phyloP scores from a whole-genome alignment of 2,888 invertebrate genomes.

The Lasioglossum oenotherae region DNA sequence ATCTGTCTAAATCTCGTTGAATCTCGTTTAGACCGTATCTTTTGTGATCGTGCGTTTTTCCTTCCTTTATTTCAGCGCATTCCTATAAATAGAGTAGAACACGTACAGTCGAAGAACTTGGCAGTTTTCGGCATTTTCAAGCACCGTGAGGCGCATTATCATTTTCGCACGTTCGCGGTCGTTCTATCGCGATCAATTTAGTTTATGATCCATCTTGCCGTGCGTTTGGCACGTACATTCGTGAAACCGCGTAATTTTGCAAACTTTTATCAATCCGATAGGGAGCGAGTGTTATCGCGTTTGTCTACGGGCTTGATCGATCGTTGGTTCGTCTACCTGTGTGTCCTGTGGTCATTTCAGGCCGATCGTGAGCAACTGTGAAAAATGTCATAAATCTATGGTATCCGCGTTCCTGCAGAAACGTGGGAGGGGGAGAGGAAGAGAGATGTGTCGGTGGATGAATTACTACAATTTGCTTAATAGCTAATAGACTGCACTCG shows the following conservation, averaged over 20 bases:
- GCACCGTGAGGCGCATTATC: background rate
- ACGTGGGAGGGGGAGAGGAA: conserved; percentile 62
- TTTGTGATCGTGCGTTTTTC: background rate
- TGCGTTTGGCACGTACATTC: conserved; percentile 51
- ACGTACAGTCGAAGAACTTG: background rate
- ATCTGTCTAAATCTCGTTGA: no score
- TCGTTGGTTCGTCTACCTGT: background rate
- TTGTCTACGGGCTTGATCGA: background rate
- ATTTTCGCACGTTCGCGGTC: conserved; percentile 14
- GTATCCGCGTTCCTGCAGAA: conserved; percentile 59
- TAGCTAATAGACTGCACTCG: conserved; percentile 75
- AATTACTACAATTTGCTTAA: conserved; percentile 81
- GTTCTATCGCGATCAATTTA: conserved; percentile 42
- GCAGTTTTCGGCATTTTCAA: background rate
- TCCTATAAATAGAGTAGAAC: background rate
- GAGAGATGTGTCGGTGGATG: conserved; percentile 73
- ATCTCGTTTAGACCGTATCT: background rate
- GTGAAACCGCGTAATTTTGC: conserved; percentile 31
- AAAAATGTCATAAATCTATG: conserved; percentile 68
- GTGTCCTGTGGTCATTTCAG: background rate
- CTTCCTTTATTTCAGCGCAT: background rate
- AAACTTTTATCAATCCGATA: conserved; percentile 25
- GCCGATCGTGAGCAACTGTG: conserved; percentile 22
- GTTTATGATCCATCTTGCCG: conserved; percentile 59
- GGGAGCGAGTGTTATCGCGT: background rate